Evolutionary conservation across 2,888 invertebrate genomes (phyloP), one percentile per base, ranked within the genome.

Genomic region (Caenorhabditis sp.): DNA sequence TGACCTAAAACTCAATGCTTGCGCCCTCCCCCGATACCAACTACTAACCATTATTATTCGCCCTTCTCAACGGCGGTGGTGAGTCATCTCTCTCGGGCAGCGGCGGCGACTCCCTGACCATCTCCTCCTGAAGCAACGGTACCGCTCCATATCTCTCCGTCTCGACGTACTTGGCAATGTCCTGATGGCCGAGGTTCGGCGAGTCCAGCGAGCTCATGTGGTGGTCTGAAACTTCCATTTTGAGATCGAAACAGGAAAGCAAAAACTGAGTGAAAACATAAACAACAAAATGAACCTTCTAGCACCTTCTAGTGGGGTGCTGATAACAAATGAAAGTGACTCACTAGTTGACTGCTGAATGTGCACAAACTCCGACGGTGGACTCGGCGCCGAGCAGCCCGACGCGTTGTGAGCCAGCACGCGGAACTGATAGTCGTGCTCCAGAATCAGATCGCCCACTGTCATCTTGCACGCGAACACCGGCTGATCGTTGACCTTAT

Each of bases 381-480:
- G 90, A 1, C 91, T 91, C 5, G 92, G 90, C 28, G 86, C 82
- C 0, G 91, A 92, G 74, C 86, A 90, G 28, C 92, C 92, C 24
- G 87, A 86, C 7, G 90, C 90, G 72, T 92, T 92, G 64, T 92
- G 90, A 16, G 92, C 92, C 14, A 91, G 63, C 16, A 92, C 90
- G 1, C 92, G 90, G 72, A 92, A 92, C 69, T 92, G 90, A 80
- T 92, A 92, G 64, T 90, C 87, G 69, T 91, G 91, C 6, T 89
- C 90, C 51, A 87, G 59, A 41, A 90, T 89, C 56, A 92, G 82
- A 61, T 91, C 91, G 5, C 92, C 91, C 16, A 92, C 92, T 84
- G 90, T 91, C 86, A 92, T 92, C 82, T 92, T 92, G 84, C 92
- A 92, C 19, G 89, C 87, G 10, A 86, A 85, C 38, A 92, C 89